These are phyloP conservation scores for Phrixothrix hirtus DNA, from an alignment of 2,888 invertebrate species.

Conservation along the genomic window DNA sequence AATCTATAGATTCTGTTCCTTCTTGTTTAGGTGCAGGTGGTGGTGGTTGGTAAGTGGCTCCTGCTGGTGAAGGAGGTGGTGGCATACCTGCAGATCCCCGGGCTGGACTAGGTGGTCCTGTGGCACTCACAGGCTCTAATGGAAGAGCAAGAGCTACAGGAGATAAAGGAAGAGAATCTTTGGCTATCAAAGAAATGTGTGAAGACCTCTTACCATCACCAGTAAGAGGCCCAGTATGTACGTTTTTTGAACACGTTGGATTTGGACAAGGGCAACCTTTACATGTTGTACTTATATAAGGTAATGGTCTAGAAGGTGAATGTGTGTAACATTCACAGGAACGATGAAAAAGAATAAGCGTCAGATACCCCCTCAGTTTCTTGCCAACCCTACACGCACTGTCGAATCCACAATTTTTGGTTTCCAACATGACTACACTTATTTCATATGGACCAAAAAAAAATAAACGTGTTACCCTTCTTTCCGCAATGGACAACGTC, in stretches of 20 bases:
- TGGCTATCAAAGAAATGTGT: slow-evolving; percentile 50
- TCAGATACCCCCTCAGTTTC: no score
- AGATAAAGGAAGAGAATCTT: slow-evolving; percentile 54
- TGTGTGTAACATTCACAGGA: slow-evolving; percentile 62
- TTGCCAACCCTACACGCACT: no score
- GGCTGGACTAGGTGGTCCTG: slow-evolving; percentile 71
- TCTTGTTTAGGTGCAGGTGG: slow-evolving; percentile 42
- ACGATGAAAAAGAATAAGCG: no score
- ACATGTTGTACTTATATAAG: slow-evolving; percentile 68
- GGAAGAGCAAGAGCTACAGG: slow-evolving; percentile 59
- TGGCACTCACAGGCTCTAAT: slow-evolving; percentile 57
- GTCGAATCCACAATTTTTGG: no score
- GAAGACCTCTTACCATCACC: slow-evolving; percentile 81
- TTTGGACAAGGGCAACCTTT: slow-evolving; percentile 85
- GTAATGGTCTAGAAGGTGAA: slow-evolving; percentile 64
- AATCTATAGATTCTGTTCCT: slow-evolving; percentile 41
- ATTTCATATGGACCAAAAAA: no score
- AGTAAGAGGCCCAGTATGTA: slow-evolving; percentile 97
- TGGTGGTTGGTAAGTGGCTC: slow-evolving; percentile 54
- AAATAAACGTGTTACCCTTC: no score
- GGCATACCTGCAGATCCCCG: slow-evolving; percentile 70
- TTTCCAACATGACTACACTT: no score
- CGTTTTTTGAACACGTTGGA: slow-evolving; percentile 97
- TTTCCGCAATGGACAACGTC: no score
- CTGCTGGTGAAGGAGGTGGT: slow-evolving; percentile 63